Percentiles rank a stretch among this genome's conserved stretches.
These are phyloP conservation scores for Scleropages formosus DNA, from an alignment of 2,797 vertebrate species.

Conservation along the genomic window DNA sequence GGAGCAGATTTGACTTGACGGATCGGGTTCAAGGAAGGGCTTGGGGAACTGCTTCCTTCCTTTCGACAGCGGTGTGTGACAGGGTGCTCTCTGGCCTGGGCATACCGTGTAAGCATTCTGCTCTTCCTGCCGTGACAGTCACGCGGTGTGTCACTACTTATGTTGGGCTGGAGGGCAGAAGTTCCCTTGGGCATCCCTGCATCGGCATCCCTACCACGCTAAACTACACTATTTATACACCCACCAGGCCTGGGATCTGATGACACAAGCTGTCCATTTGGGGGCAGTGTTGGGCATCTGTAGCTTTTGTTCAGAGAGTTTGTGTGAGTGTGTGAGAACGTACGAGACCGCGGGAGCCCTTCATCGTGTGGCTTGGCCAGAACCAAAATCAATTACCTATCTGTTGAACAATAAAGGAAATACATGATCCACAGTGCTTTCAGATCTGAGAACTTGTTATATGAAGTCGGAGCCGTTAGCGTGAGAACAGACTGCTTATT, in stretches of 20 bases:
- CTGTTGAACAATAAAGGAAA: slow-evolving; percentile 7
- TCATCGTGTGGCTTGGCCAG: neutral
- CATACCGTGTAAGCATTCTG: neutral
- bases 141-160: no score
- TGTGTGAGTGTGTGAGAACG: neutral
- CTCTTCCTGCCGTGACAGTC: neutral
- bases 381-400: slow-evolving; percentile 4
- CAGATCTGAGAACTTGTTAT: neutral
- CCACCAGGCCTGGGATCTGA: neutral
- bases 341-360: neutral
- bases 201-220: neutral
- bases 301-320: neutral
- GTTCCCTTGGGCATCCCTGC: neutral
- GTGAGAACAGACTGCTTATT: neutral
- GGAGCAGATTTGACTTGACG: neutral
- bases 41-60: no score
- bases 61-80: no score
- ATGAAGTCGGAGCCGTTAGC: neutral
- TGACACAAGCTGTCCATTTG: slow-evolving; percentile 13
- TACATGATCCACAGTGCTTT: neutral
- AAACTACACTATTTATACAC: neutral
- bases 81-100: slow-evolving; percentile 1
- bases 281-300: neutral
- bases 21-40: no score
- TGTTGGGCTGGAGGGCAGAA: no score